Evolutionary conservation across 1,140 invertebrate species (phyloP).

Genomic region (Rhyzopertha dominica): DNA sequence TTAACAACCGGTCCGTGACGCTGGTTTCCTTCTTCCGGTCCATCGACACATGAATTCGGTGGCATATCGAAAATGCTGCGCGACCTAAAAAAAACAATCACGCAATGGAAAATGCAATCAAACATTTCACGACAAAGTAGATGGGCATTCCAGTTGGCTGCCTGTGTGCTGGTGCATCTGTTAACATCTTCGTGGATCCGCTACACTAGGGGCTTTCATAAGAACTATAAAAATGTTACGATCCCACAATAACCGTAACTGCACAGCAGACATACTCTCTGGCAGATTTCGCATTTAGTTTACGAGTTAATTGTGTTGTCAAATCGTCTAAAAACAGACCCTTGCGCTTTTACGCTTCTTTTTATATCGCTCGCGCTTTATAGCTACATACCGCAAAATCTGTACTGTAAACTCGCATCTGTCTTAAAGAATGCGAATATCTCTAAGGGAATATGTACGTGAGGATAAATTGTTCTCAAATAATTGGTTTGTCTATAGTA

Average conservation of each 20-base stretch:
- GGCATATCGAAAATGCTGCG: no score
- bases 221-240: slow-evolving; percentile 41
- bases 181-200: slow-evolving; percentile 10
- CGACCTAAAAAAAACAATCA: no score
- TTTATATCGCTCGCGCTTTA: no score
- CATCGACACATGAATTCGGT: no score
- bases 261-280: slow-evolving; percentile 39
- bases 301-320: slow-evolving; percentile 41
- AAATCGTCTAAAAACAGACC: slow-evolving; percentile 36
- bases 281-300: slow-evolving; percentile 39
- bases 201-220: slow-evolving; percentile 23
- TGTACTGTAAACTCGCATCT: no score
- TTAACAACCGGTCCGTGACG: no score
- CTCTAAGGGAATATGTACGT: no score
- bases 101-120: not conserved
- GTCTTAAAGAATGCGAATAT: no score
- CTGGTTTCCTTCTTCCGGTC: no score
- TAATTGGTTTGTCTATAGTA: no score
- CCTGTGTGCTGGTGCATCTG: slow-evolving; percentile 10
- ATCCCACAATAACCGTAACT: slow-evolving; percentile 40
- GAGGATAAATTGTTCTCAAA: no score
- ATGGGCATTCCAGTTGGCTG: slow-evolving; percentile 3
- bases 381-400: no score
- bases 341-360: slow-evolving; percentile 31
- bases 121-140: not conserved